Conservation (phyloP, 2,113 vertebrate genomes). For the Cichladusa arquata region DNA sequence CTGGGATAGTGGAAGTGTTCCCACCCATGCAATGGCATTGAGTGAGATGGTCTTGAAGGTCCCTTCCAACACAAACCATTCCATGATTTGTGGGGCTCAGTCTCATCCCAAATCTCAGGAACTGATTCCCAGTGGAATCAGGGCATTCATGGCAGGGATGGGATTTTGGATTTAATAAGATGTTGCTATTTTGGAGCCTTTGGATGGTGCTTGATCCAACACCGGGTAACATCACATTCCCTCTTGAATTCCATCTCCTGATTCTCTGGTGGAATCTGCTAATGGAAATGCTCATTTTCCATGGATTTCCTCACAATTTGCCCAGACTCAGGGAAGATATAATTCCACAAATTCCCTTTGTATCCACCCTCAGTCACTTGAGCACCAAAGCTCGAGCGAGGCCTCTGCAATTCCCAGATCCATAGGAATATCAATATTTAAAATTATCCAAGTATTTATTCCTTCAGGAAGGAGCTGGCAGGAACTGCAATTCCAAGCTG, state of each 20-base stretch:
- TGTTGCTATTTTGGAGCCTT: fast-evolving
- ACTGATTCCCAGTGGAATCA: background rate
- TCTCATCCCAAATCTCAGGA: background rate
- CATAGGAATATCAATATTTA: background rate
- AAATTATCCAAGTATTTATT: background rate
- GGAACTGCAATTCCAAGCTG: background rate
- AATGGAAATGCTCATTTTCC: fast-evolving
- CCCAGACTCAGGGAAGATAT: fast-evolving
- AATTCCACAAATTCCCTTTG: background rate
- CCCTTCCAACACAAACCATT: background rate
- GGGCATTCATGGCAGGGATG: background rate
- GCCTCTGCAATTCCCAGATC: background rate
- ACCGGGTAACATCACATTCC: fast-evolving
- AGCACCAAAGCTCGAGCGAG: background rate
- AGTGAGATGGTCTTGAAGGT: fast-evolving
- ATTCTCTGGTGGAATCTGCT: fast-evolving
- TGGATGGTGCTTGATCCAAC: fast-evolving
- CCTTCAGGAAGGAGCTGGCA: background rate
- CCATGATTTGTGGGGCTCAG: background rate
- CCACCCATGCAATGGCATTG: background rate
- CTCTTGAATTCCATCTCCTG: background rate
- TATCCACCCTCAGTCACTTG: background rate
- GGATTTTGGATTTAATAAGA: background rate
- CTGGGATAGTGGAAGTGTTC: background rate
- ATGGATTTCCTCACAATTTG: background rate